Conservation (phyloP, 2,888 invertebrate genomes). For the Ectemnius cavifrons region DNA sequence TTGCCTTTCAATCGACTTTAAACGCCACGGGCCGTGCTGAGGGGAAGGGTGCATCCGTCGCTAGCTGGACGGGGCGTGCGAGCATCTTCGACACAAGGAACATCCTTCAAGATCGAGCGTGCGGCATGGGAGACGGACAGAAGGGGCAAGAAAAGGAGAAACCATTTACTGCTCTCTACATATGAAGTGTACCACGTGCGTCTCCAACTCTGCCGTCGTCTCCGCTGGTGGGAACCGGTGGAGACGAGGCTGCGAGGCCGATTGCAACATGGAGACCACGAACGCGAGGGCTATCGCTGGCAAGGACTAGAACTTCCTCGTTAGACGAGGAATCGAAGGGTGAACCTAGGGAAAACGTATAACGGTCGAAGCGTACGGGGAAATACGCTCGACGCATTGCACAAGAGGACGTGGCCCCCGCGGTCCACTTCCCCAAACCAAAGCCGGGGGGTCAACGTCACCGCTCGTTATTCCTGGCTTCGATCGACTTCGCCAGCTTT, state of each 20-base stretch:
- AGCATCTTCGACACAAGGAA: constrained; percentile 9
- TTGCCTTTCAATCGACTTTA: constrained; percentile 74
- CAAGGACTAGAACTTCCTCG: constrained; percentile 13
- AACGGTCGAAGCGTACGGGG: constrained; percentile 1
- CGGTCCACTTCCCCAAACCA: constrained; percentile 52
- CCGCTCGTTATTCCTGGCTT: constrained; percentile 23
- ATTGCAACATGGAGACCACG: background rate
- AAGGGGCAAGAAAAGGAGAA: background rate
- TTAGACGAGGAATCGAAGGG: constrained; percentile 47
- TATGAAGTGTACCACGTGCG: too few relatives aligned
- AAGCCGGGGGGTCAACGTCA: constrained; percentile 34
- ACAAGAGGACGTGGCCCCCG: constrained; percentile 29
- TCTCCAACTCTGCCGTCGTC: too few relatives aligned
- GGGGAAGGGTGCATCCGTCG: constrained; percentile 27
- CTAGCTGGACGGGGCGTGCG: constrained; percentile 38
- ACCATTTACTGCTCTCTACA: too few relatives aligned
- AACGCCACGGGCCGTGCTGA: constrained; percentile 56
- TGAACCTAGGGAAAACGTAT: background rate
- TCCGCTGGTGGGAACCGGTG: background rate
- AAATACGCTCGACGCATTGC: background rate
- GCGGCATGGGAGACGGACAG: background rate
- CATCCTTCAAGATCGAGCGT: constrained; percentile 10
- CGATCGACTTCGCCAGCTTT: constrained; percentile 45
- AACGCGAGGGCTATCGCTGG: constrained; percentile 3
- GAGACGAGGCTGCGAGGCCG: constrained; percentile 1